Conservation (phyloP, 2,888 invertebrate species). For the Anorthoa munda region DNA sequence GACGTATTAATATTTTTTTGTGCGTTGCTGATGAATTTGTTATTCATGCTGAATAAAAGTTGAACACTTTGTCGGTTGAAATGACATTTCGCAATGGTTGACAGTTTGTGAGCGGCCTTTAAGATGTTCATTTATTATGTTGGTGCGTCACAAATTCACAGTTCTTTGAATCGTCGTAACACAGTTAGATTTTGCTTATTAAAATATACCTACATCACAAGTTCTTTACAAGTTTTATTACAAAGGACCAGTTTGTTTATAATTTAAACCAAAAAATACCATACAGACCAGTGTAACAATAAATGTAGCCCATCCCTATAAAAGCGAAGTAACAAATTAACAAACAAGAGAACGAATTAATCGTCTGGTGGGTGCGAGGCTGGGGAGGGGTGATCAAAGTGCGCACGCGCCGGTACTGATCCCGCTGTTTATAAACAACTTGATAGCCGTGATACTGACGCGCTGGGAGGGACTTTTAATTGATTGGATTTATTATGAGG, state of each 20-base stretch:
- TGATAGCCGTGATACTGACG: conserved; percentile 58
- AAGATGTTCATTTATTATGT: conserved; percentile 31
- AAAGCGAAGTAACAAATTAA: conserved; percentile 60
- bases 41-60: conserved; percentile 66
- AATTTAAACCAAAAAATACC: conserved; percentile 5
- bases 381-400: conserved; percentile 71
- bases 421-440: conserved; percentile 74
- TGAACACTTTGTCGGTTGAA: conserved; percentile 64
- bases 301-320: conserved; percentile 40
- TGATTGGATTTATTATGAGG: conserved; percentile 26
- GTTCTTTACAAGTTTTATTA: conserved; percentile 7
- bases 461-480: conserved; percentile 33
- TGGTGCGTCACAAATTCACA: conserved; percentile 24
- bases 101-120: conserved; percentile 31
- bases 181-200: conserved; percentile 9
- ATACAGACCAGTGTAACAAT: conserved; percentile 41
- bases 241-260: conserved; percentile 1
- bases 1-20: conserved; percentile 63
- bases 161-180: conserved; percentile 22
- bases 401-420: conserved; percentile 67
- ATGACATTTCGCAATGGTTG: conserved; percentile 64
- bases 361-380: conserved; percentile 66
- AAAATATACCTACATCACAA: neutral
- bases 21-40: conserved; percentile 69
- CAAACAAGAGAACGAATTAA: conserved; percentile 66